Conservation (phyloP, 2,888 invertebrate genomes). For the Sinhomidia bicolor region DNA sequence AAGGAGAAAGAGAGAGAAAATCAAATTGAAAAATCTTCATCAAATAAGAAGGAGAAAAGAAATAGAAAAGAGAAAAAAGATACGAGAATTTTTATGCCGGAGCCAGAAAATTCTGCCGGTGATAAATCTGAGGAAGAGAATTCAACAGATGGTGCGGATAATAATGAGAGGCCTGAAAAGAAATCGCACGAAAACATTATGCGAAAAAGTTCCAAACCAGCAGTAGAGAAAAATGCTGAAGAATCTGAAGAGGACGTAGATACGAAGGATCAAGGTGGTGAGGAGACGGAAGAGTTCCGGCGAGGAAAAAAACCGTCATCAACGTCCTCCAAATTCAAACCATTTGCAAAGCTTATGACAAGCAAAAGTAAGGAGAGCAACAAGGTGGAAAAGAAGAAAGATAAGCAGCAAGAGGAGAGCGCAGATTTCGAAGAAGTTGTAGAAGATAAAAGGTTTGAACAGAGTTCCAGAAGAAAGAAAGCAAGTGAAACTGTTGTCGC, state of each 20-base stretch:
- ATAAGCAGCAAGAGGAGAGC: no score
- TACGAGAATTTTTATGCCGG: constrained; percentile 34
- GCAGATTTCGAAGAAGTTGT: no score
- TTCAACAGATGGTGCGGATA: not conserved
- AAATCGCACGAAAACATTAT: not conserved
- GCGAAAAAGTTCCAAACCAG: no score
- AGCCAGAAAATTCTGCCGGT: not conserved
- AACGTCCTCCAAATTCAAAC: not conserved
- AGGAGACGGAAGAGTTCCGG: not conserved
- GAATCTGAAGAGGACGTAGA: not conserved
- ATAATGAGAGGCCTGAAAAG: not conserved
- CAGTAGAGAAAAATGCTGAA: no score
- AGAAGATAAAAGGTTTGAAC: no score
- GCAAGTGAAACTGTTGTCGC: no score
- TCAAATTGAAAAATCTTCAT: not conserved
- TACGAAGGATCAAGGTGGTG: no score
- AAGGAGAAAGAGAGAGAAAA: not conserved
- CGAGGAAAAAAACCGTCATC: not conserved
- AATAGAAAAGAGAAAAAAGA: not conserved
- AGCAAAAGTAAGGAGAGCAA: constrained; percentile 40
- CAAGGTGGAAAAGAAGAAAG: not conserved
- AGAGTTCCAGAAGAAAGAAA: no score
- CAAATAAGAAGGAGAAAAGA: not conserved
- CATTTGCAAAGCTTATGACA: not conserved
- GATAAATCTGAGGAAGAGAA: not conserved